A percentile compares a stretch with the other conserved stretches of the same genome.
Conservation (phyloP, 2,113 vertebrate species). For the human region GRCh38 chr11:1476501-1477000, state of each 20-base stretch:
- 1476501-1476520: background rate
- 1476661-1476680: background rate
- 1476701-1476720: background rate
- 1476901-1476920: background rate
- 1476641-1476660: background rate
- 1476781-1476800: background rate
- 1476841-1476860: background rate
- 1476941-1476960: background rate
- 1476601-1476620: background rate
- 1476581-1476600: background rate
- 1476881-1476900: background rate
- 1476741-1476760: too few relatives aligned
- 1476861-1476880: accelerated
- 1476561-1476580: background rate
- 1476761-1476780: background rate
- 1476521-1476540: too few relatives aligned
- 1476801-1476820: background rate
- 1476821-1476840: background rate
- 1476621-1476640: background rate
- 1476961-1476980: background rate
- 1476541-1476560: background rate
- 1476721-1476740: background rate
- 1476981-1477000: accelerated
- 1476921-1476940: too few relatives aligned
- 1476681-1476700: background rate